Percentiles rank a stretch among this genome's conserved stretches.
Evolutionary conservation across 2,113 vertebrate species (phyloP).

Genomic region (Origma solitaria): DNA sequence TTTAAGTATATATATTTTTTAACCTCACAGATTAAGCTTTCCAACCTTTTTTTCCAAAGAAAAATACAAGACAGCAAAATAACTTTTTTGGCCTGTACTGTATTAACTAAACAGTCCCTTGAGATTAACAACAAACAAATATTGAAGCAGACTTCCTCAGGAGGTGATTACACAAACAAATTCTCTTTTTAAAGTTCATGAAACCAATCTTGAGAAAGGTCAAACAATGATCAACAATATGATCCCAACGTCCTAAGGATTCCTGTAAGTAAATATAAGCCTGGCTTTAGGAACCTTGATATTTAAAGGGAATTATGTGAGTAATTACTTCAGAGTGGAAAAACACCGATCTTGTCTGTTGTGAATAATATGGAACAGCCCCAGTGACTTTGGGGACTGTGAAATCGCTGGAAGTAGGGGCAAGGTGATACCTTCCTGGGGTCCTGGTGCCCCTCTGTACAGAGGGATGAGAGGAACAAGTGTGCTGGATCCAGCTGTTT

Average conservation of each 20-base stretch:
- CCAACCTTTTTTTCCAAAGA: neutral
- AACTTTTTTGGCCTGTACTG: conserved; percentile 11
- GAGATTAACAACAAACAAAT: conserved; percentile 59
- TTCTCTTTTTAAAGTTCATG: conserved; percentile 60
- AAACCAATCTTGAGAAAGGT: conserved; percentile 66
- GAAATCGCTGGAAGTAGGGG: neutral
- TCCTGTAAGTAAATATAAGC: conserved; percentile 16
- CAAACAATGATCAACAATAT: conserved; percentile 33
- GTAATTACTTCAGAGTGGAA: conserved; percentile 29
- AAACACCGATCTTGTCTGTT: neutral
- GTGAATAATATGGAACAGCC: neutral
- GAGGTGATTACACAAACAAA: conserved; percentile 65
- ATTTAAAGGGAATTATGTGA: conserved; percentile 13
- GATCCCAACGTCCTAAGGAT: conserved; percentile 25
- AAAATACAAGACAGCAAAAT: conserved; percentile 9
- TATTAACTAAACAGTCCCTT: conserved; percentile 48
- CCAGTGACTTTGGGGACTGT: neutral
- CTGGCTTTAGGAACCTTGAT: conserved; percentile 5
- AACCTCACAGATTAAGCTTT: conserved; percentile 36
- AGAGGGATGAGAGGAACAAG: neutral
- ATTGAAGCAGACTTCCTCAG: conserved; percentile 16
- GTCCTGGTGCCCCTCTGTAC: neutral
- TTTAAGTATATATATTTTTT: neutral
- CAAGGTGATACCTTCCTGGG: neutral
- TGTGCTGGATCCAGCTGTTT: neutral